Percentiles rank a stretch among this genome's conserved stretches.
Evolutionary conservation across 1,140 invertebrate species (phyloP).

Genomic region (Camponotus vicinus): DNA sequence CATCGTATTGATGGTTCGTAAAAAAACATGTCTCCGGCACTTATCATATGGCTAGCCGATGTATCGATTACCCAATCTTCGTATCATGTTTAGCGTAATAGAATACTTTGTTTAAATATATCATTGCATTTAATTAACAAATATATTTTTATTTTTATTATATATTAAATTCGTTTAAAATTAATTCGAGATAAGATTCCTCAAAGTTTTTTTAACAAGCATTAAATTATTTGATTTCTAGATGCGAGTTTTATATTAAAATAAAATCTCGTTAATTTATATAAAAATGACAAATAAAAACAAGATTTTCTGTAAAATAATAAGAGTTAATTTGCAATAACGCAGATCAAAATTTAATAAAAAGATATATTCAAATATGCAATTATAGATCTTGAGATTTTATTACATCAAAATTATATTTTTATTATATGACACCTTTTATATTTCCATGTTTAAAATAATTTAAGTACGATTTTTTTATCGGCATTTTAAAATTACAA

Average conservation of each 20-base stretch:
- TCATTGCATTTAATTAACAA: neutral
- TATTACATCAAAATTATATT: neutral
- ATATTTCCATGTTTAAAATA: neutral
- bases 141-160: slow-evolving; percentile 13
- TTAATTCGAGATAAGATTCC: neutral
- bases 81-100: neutral
- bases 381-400: neutral
- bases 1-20: neutral
- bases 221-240: slow-evolving; percentile 20
- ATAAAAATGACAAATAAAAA: neutral
- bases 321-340: neutral
- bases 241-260: no score
- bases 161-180: neutral
- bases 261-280: neutral
- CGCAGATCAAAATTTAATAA: no score
- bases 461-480: neutral
- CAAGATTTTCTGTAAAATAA: neutral
- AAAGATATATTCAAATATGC: neutral
- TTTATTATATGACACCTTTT: neutral
- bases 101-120: slow-evolving; percentile 1
- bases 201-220: no score
- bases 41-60: slow-evolving; percentile 14
- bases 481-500: slow-evolving; percentile 3
- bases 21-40: slow-evolving; percentile 27
- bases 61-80: slow-evolving; percentile 6